phyloP scores from a whole-genome alignment of 2,888 invertebrate genomes.

The Synanthedon andrenaeformis region DNA sequence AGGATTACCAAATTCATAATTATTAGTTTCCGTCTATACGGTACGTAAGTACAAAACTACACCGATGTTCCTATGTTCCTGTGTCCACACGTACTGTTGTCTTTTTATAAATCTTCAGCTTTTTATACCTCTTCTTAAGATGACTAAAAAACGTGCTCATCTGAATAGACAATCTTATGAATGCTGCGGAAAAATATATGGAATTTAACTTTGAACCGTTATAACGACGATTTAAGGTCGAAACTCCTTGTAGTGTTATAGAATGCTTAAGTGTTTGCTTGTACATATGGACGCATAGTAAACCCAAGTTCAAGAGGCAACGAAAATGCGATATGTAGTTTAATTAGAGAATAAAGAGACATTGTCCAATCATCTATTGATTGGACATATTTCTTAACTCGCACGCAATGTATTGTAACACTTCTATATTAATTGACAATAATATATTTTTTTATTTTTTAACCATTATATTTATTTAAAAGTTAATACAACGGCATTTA shows the following conservation, averaged over 20 bases:
- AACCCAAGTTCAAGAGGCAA: slow-evolving; percentile 35
- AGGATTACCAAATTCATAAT: slow-evolving; percentile 45
- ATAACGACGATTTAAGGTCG: not conserved
- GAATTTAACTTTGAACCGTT: slow-evolving; percentile 6
- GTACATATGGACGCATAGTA: slow-evolving; percentile 19
- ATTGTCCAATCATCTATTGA: not conserved
- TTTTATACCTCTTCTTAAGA: slow-evolving; percentile 54
- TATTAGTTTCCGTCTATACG: slow-evolving; percentile 2
- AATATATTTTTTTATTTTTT: no score
- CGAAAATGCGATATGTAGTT: slow-evolving; percentile 20
- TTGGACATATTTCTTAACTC: not conserved
- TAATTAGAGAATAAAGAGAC: slow-evolving; percentile 16
- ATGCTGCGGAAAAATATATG: slow-evolving; percentile 9
- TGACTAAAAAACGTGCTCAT: slow-evolving; percentile 53
- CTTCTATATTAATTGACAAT: no score
- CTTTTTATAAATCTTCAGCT: slow-evolving; percentile 33
- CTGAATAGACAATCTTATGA: slow-evolving; percentile 20
- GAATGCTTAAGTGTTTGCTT: not conserved
- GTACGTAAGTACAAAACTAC: slow-evolving; percentile 2
- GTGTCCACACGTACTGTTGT: slow-evolving; percentile 43
- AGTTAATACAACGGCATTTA: no score
- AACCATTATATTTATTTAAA: no score
- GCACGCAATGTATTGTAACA: not conserved
- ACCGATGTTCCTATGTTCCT: slow-evolving; percentile 30
- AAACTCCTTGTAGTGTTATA: not conserved